These are phyloP conservation scores for Athene cunicularia DNA, from an alignment of 2,113 vertebrate genomes.

Conservation along the genomic window DNA sequence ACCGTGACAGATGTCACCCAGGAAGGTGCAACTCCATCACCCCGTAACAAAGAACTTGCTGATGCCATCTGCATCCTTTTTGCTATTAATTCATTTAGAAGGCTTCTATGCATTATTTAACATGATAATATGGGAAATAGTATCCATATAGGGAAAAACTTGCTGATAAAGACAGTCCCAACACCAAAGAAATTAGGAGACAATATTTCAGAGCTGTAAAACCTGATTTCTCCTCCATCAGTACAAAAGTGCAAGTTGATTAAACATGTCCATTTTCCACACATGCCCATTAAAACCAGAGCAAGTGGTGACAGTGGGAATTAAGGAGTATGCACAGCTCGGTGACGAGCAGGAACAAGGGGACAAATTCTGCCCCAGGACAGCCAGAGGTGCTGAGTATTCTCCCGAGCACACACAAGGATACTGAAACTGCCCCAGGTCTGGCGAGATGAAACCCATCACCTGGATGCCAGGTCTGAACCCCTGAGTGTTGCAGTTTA, in stretches of 20 bases:
- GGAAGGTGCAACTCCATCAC: neutral
- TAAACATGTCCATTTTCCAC: neutral
- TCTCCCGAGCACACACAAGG: rapidly evolving
- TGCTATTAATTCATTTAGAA: neutral
- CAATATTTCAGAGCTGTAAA: neutral
- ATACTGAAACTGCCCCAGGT: neutral
- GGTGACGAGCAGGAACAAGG: neutral
- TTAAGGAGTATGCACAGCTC: neutral
- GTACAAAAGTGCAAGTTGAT: neutral
- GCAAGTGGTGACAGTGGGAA: neutral
- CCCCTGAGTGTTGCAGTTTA: neutral
- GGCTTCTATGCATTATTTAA: neutral
- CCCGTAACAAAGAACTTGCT: neutral
- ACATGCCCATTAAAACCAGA: neutral
- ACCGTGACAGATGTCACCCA: too few species aligned
- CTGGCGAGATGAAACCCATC: neutral
- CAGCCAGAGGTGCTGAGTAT: neutral
- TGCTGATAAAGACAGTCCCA: neutral
- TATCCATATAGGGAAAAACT: neutral
- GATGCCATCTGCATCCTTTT: too few species aligned
- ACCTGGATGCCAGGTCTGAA: neutral
- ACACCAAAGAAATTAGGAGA: neutral
- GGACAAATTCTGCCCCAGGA: neutral
- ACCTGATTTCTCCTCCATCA: neutral
- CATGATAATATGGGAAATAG: neutral